Base-by-base conservation (phyloP, 2,797 vertebrate species). In the Agapornis canus region DNA sequence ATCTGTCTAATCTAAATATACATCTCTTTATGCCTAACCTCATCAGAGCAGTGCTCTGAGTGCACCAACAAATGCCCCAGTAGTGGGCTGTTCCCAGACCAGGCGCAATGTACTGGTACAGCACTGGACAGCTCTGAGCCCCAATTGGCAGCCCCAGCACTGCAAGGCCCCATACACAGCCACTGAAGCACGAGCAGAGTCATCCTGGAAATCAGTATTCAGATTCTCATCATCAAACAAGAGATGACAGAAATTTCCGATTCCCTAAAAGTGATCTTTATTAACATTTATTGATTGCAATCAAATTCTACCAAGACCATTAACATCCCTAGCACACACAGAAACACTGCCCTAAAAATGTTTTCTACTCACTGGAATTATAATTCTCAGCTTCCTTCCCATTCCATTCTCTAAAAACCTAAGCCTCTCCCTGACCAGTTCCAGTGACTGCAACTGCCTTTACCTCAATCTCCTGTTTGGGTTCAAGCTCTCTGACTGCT, bases 21-120 rank as follows among this genome's bases (percentile, higher is more conserved):
- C 51, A 48, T 37, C 51, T 61, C 54, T 1, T 3, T 47, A 42
- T 21, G 49, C 61, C 32, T 45, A 66, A 40, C 20, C 45, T n/a
- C 10, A 15, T 7, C 0, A 0, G 45, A 12, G 13, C 52, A 59
- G 29, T 11, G n/a, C 27, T 39, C 15, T 20, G 20, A 47, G 48
- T 0, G 0, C 6, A 25, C 14, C 9, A 40, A 27, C 5, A 54
- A 29, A 18, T 1, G 9, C 4, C 9, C 22, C 32, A 57, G n/a
- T 2, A 25, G 54, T 12, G 5, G 54, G 54, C 54, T 57, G 22
- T 5, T 25, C 13, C 54, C 54, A 35, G 22, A 35, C 32, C 54
- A 11, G 13, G n/a, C 2, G 14, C 1, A 23, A 22, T 1, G 14
- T 25, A 23, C 0, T 0, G 5, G 5, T 64, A 63, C 60, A 81